Conservation (phyloP, 2,797 vertebrate species). For the Leptodactylus fallax region DNA sequence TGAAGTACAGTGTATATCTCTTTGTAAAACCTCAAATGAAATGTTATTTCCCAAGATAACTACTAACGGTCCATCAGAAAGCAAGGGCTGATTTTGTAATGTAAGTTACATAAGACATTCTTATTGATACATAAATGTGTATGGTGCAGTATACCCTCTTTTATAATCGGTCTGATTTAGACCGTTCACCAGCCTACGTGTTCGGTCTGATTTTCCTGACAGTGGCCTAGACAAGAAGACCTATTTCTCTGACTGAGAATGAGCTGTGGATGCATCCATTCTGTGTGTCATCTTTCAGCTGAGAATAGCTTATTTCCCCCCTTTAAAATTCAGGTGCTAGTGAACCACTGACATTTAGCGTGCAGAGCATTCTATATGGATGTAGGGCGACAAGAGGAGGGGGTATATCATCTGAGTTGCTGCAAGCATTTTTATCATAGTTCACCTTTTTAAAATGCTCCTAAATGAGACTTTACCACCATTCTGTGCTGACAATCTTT, state of each 20-base stretch:
- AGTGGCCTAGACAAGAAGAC: not conserved
- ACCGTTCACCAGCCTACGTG: not conserved
- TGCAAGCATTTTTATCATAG: slow-evolving; percentile 42
- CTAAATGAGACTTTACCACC: not conserved
- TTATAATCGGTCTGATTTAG: not conserved
- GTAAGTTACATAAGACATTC: no score
- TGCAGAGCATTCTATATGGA: slow-evolving; percentile 54
- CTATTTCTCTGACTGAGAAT: not conserved
- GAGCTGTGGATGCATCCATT: slow-evolving; percentile 38
- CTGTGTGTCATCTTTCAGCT: slow-evolving; percentile 32
- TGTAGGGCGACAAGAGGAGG: slow-evolving; percentile 39
- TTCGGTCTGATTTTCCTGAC: not conserved
- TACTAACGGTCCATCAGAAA: no score
- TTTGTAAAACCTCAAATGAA: no score
- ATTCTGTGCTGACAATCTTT: not conserved
- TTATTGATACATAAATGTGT: not conserved
- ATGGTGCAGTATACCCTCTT: not conserved
- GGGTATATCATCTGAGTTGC: slow-evolving; percentile 33
- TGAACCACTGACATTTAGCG: slow-evolving; percentile 55
- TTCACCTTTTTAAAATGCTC: slow-evolving; percentile 45
- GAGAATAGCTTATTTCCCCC: slow-evolving; percentile 38
- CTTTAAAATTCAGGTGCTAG: slow-evolving; percentile 43
- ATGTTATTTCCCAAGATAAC: no score
- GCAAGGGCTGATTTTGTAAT: no score
- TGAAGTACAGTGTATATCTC: no score